Evolutionary conservation across 2,797 vertebrate genomes (phyloP).

Genomic region (Tangara arthus): DNA sequence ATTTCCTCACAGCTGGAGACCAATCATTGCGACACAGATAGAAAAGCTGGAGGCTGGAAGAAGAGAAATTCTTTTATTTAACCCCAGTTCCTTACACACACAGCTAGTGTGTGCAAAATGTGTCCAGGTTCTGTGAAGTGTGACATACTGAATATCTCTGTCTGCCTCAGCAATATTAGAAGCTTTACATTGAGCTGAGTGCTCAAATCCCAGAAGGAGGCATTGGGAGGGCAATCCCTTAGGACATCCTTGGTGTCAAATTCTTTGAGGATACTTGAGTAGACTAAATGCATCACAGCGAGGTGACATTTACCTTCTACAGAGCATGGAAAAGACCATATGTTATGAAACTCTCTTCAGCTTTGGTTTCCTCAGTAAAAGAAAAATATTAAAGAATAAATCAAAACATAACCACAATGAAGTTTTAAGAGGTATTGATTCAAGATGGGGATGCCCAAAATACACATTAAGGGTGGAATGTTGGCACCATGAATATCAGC

Average conservation of each 20-base stretch:
- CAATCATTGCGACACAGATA: background rate
- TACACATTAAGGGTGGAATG: background rate
- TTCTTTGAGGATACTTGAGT: background rate
- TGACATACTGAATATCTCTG: background rate
- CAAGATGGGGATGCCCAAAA: background rate
- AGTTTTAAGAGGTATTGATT: background rate
- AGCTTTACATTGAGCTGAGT: background rate
- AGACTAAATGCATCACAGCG: background rate
- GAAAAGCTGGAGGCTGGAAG: slow-evolving; percentile 14
- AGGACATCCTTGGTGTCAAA: background rate
- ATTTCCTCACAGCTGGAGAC: slow-evolving; percentile 4
- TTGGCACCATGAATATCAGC: background rate
- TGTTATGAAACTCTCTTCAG: background rate
- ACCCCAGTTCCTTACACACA: background rate
- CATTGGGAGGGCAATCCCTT: background rate
- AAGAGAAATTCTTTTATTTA: background rate
- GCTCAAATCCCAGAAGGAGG: background rate
- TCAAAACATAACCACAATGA: background rate
- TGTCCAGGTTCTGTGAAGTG: background rate
- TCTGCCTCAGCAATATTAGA: background rate
- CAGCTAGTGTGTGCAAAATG: background rate
- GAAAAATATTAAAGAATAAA: background rate
- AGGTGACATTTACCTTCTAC: background rate
- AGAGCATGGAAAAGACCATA: background rate
- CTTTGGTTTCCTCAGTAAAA: background rate